Conservation (phyloP, 2,888 invertebrate genomes). For the Empis livida region DNA sequence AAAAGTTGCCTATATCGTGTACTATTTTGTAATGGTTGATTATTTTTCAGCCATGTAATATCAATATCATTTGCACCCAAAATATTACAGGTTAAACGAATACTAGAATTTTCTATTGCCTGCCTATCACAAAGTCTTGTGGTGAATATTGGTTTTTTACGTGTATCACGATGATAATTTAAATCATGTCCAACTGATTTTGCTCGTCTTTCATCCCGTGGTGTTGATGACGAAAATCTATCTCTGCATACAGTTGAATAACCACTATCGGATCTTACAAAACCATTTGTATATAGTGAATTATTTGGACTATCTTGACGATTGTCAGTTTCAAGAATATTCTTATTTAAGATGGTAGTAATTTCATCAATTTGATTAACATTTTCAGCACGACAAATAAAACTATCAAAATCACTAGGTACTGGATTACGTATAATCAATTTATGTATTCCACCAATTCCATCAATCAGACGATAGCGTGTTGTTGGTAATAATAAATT, state of each 20-base stretch:
- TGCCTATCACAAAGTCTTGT: slow-evolving; percentile 63
- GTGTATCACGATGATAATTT: slow-evolving; percentile 34
- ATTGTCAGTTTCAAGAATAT: not conserved
- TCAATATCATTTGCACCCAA: slow-evolving; percentile 48
- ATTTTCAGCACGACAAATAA: slow-evolving; percentile 63
- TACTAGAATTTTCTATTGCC: slow-evolving; percentile 56
- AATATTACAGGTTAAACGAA: slow-evolving; percentile 64
- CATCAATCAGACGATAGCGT: slow-evolving; percentile 50
- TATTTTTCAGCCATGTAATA: slow-evolving; percentile 65
- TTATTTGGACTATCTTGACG: not conserved
- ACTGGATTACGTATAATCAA: slow-evolving; percentile 54
- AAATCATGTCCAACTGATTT: not conserved
- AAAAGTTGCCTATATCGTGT: slow-evolving; percentile 46
- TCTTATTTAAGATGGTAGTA: slow-evolving; percentile 49
- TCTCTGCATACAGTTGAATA: not conserved
- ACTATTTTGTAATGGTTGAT: slow-evolving; percentile 41
- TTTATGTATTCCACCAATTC: slow-evolving; percentile 58
- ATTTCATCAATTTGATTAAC: slow-evolving; percentile 61
- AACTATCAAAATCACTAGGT: slow-evolving; percentile 57
- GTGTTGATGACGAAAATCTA: slow-evolving; percentile 4
- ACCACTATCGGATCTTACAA: not conserved
- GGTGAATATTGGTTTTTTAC: slow-evolving; percentile 61
- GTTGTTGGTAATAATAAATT: slow-evolving; percentile 39
- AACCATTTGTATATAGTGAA: not conserved
- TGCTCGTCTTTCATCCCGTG: slow-evolving; percentile 7